These are phyloP conservation scores for Sebastes trivittatus DNA, from an alignment of 2,797 vertebrate species.

Conservation along the genomic window DNA sequence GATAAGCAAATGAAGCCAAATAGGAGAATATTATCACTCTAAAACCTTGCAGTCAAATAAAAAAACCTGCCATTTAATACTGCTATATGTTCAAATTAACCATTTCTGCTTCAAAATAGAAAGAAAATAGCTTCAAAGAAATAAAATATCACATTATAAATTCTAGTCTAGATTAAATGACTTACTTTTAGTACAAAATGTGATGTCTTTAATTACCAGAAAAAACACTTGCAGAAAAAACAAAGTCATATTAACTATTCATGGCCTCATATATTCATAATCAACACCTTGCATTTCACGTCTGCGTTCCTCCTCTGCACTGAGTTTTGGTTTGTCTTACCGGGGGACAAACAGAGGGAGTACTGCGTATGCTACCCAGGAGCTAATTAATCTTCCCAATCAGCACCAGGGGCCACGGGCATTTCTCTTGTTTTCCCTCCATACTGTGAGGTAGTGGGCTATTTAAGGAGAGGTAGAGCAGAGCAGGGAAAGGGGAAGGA, in stretches of 20 bases:
- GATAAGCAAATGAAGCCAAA: background rate
- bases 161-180: background rate
- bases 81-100: background rate
- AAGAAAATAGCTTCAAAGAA: background rate
- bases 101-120: background rate
- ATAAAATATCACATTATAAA: background rate
- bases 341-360: conserved; percentile 72
- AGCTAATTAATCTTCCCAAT: conserved; percentile 88
- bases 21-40: background rate
- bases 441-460: conserved; percentile 64
- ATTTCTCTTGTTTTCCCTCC: conserved; percentile 83
- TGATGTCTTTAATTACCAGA: background rate
- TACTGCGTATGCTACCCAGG: conserved; percentile 48
- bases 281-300: conserved; percentile 26
- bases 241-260: background rate
- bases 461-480: conserved; percentile 83
- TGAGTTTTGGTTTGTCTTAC: conserved; percentile 33
- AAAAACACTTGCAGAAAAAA: background rate
- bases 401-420: conserved; percentile 77
- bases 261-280: background rate
- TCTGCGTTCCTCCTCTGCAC: conserved; percentile 18
- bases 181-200: background rate
- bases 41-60: background rate
- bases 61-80: background rate
- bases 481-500: conserved; percentile 82